Evolutionary conservation across 2,797 vertebrate genomes (phyloP), one percentile per base, ranked within the genome.

Genomic region (Miichthys miiuy): DNA sequence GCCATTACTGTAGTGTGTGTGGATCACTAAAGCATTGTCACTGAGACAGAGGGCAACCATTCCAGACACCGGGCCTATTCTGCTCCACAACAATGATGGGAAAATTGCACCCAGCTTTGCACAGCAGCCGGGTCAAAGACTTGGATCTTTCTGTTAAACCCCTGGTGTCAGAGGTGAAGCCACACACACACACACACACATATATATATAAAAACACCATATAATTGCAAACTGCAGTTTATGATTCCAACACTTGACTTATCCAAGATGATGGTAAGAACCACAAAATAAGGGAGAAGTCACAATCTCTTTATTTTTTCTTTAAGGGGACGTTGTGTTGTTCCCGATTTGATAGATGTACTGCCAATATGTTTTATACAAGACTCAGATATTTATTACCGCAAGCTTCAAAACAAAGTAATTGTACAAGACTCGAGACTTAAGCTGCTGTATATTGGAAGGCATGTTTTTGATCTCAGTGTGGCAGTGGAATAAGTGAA

Each of bases 1-100:
- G 78, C 82, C 81, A 66, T 89, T 86, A 90, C 89, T 88, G 87
- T 88, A 72, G 89, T 72, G 81, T 88, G 87, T 79, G 84, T 71
- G 84, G 87, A 90, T 92, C 90, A 93, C 83, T 93, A 79, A 86
- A 84, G 91, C 93, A 92, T 92, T 93, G 92, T 93, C 84, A 82
- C 81, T 5, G 64, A 79, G 88, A 92, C 87, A 91, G 85, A 91
- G 90, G 72, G 86, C 48, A 75, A 91, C 74, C 87, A 75, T 74
- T 88, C 67, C 80, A 72, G 80, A 87, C 89, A 83, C 82, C 69
- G 12, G 61, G 70, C 89, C 34, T 78, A 82, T 90, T 90, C 90
- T 89, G 87, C 77, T 77, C 52, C 52, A 58, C 85, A 87, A 90
- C 89, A 91, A 91, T 89, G 87, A 88, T 88, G 83, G 79, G 87